Evolutionary conservation across 2,113 vertebrate species (phyloP).

Genomic region (Ameiurus melas): DNA sequence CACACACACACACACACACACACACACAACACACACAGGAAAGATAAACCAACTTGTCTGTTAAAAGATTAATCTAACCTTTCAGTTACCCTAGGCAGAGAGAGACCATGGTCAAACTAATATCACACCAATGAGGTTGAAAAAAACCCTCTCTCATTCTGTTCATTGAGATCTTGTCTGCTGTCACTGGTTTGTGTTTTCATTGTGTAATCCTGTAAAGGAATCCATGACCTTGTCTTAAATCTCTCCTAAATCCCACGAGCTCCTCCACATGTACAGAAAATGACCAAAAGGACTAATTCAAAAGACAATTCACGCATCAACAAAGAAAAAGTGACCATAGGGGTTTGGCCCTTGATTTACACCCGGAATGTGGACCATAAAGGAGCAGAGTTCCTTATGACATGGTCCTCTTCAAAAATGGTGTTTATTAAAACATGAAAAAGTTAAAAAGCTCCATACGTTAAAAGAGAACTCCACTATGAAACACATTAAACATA

Average conservation of each 20-base stretch:
- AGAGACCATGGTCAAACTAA: slow-evolving; percentile 32
- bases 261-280: slow-evolving; percentile 1
- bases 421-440: too few species aligned
- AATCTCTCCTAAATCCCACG: slow-evolving; percentile 28
- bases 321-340: slow-evolving; percentile 8
- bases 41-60: neutral
- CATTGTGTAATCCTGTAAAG: slow-evolving; percentile 7
- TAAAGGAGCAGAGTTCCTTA: neutral
- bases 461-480: too few species aligned
- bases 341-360: neutral
- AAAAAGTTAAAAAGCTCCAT: too few species aligned
- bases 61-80: slow-evolving; percentile 24
- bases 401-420: neutral
- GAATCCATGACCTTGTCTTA: neutral
- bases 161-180: slow-evolving; percentile 28
- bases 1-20: slow-evolving; percentile 25
- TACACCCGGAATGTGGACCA: neutral
- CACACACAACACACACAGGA: slow-evolving; percentile 2
- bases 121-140: slow-evolving; percentile 14
- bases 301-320: neutral
- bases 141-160: slow-evolving; percentile 11
- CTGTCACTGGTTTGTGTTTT: neutral
- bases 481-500: too few species aligned
- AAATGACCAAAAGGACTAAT: slow-evolving; percentile 5
- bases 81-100: neutral